Evolutionary conservation across 2,888 invertebrate species (phyloP).

Genomic region (Mesodorylaimus sp.): DNA sequence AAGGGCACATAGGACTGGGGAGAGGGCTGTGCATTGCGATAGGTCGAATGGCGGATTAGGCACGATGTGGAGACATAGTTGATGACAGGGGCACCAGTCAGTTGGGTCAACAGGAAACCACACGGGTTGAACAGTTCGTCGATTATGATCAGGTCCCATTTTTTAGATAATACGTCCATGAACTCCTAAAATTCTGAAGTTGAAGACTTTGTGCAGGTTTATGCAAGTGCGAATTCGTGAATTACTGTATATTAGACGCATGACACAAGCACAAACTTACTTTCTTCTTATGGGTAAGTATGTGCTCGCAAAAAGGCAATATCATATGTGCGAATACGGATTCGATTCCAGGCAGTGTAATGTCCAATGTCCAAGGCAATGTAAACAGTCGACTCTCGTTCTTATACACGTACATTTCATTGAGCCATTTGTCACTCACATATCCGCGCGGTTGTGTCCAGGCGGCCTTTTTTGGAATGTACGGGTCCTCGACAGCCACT

Average conservation of each 20-base stretch:
- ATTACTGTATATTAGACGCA: too few species aligned
- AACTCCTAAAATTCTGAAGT: too few species aligned
- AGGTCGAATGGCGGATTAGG: neutral
- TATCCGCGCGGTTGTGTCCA: too few species aligned
- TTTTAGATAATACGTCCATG: neutral
- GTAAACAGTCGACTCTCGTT: neutral
- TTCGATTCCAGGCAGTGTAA: neutral
- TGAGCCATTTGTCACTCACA: too few species aligned
- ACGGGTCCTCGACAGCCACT: neutral
- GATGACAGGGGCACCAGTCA: too few species aligned
- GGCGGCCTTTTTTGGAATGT: neutral
- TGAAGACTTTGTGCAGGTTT: too few species aligned
- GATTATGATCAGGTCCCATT: neutral
- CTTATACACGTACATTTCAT: neutral
- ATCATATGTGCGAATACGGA: neutral
- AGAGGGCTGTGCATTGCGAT: neutral
- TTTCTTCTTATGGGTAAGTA: too few species aligned
- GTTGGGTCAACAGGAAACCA: neutral
- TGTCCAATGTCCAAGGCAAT: neutral
- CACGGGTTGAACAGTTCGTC: neutral
- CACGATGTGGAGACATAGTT: neutral
- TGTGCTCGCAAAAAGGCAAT: neutral
- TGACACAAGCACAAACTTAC: too few species aligned
- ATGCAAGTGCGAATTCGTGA: too few species aligned
- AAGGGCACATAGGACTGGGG: too few species aligned